These are phyloP conservation scores for Anaspis maculata DNA, from an alignment of 2,888 invertebrate species.

Conservation along the genomic window DNA sequence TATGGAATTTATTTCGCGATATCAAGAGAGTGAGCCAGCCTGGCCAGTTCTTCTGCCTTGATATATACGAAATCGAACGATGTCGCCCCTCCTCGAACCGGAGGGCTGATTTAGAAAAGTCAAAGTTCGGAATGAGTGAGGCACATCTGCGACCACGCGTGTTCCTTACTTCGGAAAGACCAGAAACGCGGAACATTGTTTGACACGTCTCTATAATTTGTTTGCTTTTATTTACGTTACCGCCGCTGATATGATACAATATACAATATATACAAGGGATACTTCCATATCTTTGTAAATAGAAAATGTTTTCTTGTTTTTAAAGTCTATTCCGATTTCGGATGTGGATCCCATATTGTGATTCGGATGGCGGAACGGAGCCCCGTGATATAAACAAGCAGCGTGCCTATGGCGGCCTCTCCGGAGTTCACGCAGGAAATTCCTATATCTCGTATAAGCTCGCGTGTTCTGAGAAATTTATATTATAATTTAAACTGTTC, in stretches of 20 bases:
- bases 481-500: too few species aligned
- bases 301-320: slow-evolving; percentile 17
- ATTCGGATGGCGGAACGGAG: slow-evolving; percentile 8
- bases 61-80: slow-evolving; percentile 13
- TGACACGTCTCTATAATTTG: slow-evolving; percentile 31
- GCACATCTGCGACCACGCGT: slow-evolving; percentile 32
- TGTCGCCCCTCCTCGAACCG: slow-evolving; percentile 11
- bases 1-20: too few species aligned
- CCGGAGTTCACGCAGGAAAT: too few species aligned
- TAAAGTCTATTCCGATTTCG: slow-evolving; percentile 13
- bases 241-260: slow-evolving; percentile 21
- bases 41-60: too few species aligned
- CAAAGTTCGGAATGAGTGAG: slow-evolving; percentile 34
- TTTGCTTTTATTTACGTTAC: slow-evolving; percentile 27
- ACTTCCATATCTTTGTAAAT: slow-evolving; percentile 20
- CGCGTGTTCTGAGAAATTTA: too few species aligned
- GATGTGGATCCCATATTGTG: slow-evolving; percentile 11
- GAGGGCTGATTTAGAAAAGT: slow-evolving; percentile 34
- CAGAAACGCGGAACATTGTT: slow-evolving; percentile 24
- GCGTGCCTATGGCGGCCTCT: too few species aligned
- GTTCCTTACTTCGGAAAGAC: slow-evolving; percentile 22
- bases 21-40: too few species aligned
- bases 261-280: slow-evolving; percentile 17
- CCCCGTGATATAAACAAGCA: too few species aligned
- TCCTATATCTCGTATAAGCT: too few species aligned